Evolutionary conservation across 2,113 vertebrate genomes (phyloP).

Genomic region (Leiothrix lutea): DNA sequence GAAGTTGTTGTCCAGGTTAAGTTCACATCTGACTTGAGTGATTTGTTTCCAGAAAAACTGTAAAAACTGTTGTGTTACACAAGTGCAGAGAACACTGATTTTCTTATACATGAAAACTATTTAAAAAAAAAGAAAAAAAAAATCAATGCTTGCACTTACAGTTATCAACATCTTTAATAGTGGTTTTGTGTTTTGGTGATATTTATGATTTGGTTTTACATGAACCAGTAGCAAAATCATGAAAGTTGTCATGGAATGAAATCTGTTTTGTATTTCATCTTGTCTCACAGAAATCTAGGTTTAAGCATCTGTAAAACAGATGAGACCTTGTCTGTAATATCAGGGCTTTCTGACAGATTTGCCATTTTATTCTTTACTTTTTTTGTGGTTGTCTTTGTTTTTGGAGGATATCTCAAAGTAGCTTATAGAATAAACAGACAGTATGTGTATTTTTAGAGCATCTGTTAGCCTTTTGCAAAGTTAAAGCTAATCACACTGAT

Average conservation of each 20-base stretch:
- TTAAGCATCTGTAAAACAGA: neutral
- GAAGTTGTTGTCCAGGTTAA: neutral
- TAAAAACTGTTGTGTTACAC: neutral
- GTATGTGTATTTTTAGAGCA: neutral
- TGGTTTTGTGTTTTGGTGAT: neutral
- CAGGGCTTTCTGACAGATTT: neutral
- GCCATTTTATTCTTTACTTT: neutral
- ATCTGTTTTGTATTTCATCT: neutral
- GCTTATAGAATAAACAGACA: neutral
- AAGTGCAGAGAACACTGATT: neutral
- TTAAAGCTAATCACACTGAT: neutral
- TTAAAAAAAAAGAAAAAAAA: neutral
- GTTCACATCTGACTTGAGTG: neutral
- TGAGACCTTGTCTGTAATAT: neutral
- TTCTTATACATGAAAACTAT: neutral
- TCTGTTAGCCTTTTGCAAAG: neutral
- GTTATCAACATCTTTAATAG: neutral
- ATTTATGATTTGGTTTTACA: neutral
- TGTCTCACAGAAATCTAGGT: neutral
- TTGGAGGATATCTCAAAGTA: neutral
- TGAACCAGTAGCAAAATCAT: neutral
- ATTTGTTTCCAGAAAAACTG: neutral
- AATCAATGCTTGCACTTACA: neutral
- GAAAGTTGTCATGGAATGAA: neutral
- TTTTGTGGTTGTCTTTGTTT: neutral